These are phyloP conservation scores for Melinaea marsaeus DNA, from an alignment of 2,888 invertebrate species.

Conservation along the genomic window DNA sequence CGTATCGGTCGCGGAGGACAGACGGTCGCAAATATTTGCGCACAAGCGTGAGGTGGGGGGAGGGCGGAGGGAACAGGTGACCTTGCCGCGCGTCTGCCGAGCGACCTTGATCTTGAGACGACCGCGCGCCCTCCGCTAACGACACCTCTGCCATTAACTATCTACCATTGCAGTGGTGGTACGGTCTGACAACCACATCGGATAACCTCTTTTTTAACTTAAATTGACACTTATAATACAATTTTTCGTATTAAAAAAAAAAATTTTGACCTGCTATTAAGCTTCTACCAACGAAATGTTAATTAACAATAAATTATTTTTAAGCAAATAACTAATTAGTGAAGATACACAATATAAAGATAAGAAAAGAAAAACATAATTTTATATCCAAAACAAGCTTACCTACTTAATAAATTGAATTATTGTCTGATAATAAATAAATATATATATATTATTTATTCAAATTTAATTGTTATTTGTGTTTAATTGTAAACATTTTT, in stretches of 20 bases:
- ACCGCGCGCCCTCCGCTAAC: conserved; percentile 56
- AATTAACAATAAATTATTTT: no score
- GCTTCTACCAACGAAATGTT: no score
- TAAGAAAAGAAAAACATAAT: no score
- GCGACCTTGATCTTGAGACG: conserved; percentile 78
- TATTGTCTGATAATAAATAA: no score
- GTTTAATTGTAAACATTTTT: conserved; percentile 10
- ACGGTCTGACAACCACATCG: background rate
- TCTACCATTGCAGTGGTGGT: conserved; percentile 19
- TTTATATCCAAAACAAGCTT: no score
- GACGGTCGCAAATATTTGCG: conserved; percentile 76
- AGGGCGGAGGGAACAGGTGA: conserved; percentile 49
- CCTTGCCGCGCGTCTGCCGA: conserved; percentile 72
- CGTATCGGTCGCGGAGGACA: conserved; percentile 78
- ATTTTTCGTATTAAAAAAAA: no score
- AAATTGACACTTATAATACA: background rate
- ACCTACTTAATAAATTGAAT: no score
- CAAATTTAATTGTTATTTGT: no score
- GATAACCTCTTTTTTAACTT: conserved; percentile 2
- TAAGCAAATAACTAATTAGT: no score
- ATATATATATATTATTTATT: no score
- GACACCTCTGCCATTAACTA: conserved; percentile 50
- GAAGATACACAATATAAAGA: no score
- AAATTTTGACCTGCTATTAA: no score
- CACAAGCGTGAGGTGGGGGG: conserved; percentile 41